Evolutionary conservation across 2,113 vertebrate species (phyloP), one percentile per base, ranked within the genome.

Genomic region (Paraplagusia blochii): DNA sequence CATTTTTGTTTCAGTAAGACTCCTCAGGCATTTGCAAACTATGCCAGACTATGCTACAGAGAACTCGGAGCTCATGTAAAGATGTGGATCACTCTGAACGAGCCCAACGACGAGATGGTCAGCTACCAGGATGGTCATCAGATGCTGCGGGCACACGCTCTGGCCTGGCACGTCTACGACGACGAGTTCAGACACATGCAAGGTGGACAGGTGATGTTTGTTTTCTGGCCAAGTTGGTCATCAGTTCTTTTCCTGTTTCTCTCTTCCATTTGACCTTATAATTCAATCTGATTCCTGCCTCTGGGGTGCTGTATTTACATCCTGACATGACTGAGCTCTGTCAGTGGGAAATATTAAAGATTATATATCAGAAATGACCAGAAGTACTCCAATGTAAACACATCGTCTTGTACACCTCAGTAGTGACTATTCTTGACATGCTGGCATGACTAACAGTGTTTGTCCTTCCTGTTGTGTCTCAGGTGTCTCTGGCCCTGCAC

Each of bases 71-170:
- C 76, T 9, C 66, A 88, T 4, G 92, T 99, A 38, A 94, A 93
- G 81, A 85, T 97, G 63, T 99, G 97, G 97, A 93, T 99, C 84
- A 98, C 97, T 0, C 70, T 98, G 77, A 94, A 92, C 0, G 95
- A 97, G 77, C 95, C 95, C 0, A 87, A 91, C 13, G 90, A 93
- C 1, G 89, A 93, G 63, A 91, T 91, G 50, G 76, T 95, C 83
- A 93, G 90, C 0, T 95, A 92, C 71, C 79, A 82, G 0, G 92
- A 93, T 1, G 95, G 88, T 0, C 96, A 98, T 59, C 90, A 95
- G 79, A 89, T 98, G 39, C 85, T 98, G 69, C 92, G 88, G 65
- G 97, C 95, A 0, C 97, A 99, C 35, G 95, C 94, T 0, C 69
- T 90, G 81, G 93, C 91, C 0, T 99, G 97, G 97, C 93, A 43